These are phyloP conservation scores for Oryzias curvinotus DNA, from an alignment of 2,113 vertebrate species.

Conservation along the genomic window DNA sequence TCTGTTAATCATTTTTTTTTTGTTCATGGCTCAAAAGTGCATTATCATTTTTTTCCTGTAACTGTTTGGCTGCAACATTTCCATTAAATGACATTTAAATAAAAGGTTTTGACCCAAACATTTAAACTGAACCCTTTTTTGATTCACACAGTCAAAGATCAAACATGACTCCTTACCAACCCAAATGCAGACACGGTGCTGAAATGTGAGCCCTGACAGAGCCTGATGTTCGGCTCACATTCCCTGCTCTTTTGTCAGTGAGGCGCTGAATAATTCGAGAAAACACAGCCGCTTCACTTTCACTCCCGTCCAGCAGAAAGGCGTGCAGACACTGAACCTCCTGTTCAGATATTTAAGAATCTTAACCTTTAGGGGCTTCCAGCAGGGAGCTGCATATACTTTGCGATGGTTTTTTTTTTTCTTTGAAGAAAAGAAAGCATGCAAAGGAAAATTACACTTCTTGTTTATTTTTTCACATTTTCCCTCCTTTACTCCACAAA, in stretches of 20 bases:
- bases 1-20: background rate
- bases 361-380: background rate
- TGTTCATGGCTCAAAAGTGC: no score
- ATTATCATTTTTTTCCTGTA: no score
- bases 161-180: slow-evolving; percentile 41
- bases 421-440: no score
- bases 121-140: slow-evolving; percentile 6
- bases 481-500: background rate
- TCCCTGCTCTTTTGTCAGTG: slow-evolving; percentile 65
- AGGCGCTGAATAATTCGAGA: slow-evolving; percentile 77
- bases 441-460: no score
- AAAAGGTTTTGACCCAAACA: no score
- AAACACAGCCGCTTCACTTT: slow-evolving; percentile 57
- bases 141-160: slow-evolving; percentile 39
- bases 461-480: background rate
- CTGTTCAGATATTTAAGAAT: background rate
- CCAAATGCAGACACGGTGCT: slow-evolving; percentile 27
- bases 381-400: no score
- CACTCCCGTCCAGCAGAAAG: slow-evolving; percentile 35
- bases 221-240: slow-evolving; percentile 58
- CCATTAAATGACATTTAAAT: no score
- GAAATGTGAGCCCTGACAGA: slow-evolving; percentile 66
- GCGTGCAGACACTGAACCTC: slow-evolving; percentile 9
- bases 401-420: no score
- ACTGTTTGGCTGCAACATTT: no score